These are phyloP conservation scores for Papilio protenor DNA, from an alignment of 2,888 invertebrate species.

Conservation along the genomic window DNA sequence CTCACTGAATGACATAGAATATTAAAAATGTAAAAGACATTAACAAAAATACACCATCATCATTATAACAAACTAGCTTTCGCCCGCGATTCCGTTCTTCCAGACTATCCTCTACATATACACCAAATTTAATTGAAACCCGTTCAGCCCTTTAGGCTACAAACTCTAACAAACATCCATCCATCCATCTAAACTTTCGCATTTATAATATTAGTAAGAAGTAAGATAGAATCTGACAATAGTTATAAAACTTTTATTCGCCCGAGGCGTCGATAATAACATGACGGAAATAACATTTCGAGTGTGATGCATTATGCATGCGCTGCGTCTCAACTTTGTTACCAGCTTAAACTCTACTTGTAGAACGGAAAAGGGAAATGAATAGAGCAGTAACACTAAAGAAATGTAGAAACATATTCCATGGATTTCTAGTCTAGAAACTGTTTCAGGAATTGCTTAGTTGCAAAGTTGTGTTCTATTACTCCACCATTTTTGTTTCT, in stretches of 20 bases:
- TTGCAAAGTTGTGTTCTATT: not conserved
- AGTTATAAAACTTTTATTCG: not conserved
- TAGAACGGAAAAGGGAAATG: not conserved
- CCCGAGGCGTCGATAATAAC: conserved; percentile 11
- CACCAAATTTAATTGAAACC: too few relatives aligned
- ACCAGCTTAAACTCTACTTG: conserved; percentile 17
- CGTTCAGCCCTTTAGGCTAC: too few relatives aligned
- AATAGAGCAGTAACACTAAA: not conserved
- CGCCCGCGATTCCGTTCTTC: too few relatives aligned
- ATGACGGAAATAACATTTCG: conserved; percentile 12
- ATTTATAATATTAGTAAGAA: too few relatives aligned
- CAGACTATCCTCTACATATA: too few relatives aligned
- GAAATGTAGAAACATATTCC: not conserved
- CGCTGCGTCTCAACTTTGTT: conserved; percentile 20
- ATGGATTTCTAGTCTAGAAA: not conserved
- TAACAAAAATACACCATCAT: not conserved
- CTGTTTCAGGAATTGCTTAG: too few relatives aligned
- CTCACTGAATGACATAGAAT: not conserved
- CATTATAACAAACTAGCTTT: not conserved
- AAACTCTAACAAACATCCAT: too few relatives aligned
- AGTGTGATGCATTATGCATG: conserved; percentile 19
- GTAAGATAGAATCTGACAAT: not conserved
- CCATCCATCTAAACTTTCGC: too few relatives aligned
- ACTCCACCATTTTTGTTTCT: not conserved
- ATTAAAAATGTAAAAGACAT: not conserved